Percentiles rank a stretch among this genome's conserved stretches.
Evolutionary conservation across 2,888 invertebrate genomes (phyloP).

Genomic region (Oasisia sp.): DNA sequence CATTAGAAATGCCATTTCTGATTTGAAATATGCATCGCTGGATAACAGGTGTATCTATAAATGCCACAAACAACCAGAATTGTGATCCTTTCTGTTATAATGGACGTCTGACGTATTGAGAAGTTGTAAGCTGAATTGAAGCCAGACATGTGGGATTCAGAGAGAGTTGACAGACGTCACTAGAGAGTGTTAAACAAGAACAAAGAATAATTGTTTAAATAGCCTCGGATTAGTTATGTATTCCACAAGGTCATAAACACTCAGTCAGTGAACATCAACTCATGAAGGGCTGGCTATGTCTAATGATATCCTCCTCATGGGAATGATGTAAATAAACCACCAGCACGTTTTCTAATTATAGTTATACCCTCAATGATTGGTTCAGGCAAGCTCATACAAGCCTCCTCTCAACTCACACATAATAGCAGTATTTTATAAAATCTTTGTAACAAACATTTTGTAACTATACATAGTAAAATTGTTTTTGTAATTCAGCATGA

Average conservation of each 20-base stretch:
- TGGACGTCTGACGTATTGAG: neutral
- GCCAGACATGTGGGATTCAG: too few species aligned
- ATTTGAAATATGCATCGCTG: neutral
- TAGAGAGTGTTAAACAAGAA: too few species aligned
- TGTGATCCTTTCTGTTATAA: neutral
- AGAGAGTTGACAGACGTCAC: too few species aligned
- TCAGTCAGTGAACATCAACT: too few species aligned
- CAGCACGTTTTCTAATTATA: neutral
- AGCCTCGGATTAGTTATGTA: too few species aligned
- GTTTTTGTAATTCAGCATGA: neutral
- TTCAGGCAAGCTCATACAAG: neutral
- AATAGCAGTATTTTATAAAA: neutral
- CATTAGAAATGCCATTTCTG: neutral
- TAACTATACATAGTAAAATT: neutral
- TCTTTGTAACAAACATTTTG: neutral
- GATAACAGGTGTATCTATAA: neutral
- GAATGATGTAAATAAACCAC: neutral
- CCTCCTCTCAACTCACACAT: neutral
- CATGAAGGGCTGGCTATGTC: too few species aligned
- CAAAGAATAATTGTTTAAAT: too few species aligned
- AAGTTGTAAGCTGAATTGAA: too few species aligned
- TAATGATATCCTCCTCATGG: neutral
- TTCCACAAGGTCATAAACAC: too few species aligned
- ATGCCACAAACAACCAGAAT: too few species aligned
- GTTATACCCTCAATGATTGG: neutral